These are phyloP conservation scores for Philypnodon macrostomus DNA, from an alignment of 2,797 vertebrate species.

Conservation along the genomic window DNA sequence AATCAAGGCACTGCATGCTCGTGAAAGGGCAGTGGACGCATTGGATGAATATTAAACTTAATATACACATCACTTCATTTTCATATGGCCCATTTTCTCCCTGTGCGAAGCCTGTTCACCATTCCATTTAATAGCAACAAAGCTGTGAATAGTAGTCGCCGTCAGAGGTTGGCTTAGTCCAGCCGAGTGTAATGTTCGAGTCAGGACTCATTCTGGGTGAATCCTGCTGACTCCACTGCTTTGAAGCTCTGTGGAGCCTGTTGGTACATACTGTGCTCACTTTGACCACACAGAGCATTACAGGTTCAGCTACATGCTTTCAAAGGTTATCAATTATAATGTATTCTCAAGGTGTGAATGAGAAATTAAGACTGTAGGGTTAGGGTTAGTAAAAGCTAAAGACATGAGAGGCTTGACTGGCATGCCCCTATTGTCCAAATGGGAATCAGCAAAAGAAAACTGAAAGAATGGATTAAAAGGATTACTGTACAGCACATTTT, in stretches of 20 bases:
- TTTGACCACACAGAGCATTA: slow-evolving; percentile 15
- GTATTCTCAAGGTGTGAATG: slow-evolving; percentile 17
- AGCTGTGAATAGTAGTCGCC: slow-evolving; percentile 28
- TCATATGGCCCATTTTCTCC: slow-evolving; percentile 40
- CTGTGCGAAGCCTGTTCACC: too few relatives aligned
- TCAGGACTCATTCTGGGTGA: slow-evolving; percentile 14
- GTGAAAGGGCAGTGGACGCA: slow-evolving; percentile 46
- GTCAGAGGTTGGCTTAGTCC: slow-evolving; percentile 32
- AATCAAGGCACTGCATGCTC: slow-evolving; percentile 45
- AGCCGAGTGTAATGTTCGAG: slow-evolving; percentile 34
- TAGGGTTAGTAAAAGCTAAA: not conserved
- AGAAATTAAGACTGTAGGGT: slow-evolving; percentile 2
- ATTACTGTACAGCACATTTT: too few relatives aligned
- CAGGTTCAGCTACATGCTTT: slow-evolving; percentile 24
- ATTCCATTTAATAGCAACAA: slow-evolving; percentile 46
- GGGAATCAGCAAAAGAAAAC: too few relatives aligned
- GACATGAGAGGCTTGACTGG: slow-evolving; percentile 3
- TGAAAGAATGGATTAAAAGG: too few relatives aligned
- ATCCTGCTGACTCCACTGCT: slow-evolving; percentile 38
- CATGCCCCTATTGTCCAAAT: not conserved
- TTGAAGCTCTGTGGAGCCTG: slow-evolving; percentile 25
- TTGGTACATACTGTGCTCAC: slow-evolving; percentile 18
- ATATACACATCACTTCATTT: slow-evolving; percentile 45
- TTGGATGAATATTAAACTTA: slow-evolving; percentile 43
- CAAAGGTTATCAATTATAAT: slow-evolving; percentile 24